These are phyloP conservation scores for Pseudomyrmex pallidus DNA, from an alignment of 1,140 invertebrate species.

Conservation along the genomic window DNA sequence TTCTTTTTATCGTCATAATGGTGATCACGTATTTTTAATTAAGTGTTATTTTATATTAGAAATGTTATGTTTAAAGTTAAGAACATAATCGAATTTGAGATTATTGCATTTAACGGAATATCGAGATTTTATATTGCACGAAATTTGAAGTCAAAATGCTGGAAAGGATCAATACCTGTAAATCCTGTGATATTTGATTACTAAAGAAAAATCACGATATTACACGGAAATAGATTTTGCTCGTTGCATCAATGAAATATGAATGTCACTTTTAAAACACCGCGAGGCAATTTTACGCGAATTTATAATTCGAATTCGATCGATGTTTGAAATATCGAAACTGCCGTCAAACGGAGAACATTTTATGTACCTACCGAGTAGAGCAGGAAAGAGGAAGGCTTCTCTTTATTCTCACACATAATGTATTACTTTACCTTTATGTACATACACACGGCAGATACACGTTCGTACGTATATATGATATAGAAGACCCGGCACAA, in stretches of 20 bases:
- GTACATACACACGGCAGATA: constrained; percentile 3
- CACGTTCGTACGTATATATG: constrained; percentile 10
- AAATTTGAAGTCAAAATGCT: constrained; percentile 10
- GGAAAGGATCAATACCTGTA: background rate
- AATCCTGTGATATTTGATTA: background rate
- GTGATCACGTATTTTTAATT: too few species aligned
- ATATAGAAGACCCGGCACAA: constrained; percentile 46
- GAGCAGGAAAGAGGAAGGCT: too few species aligned
- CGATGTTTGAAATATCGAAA: constrained; percentile 39
- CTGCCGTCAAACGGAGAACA: background rate
- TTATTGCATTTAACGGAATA: background rate
- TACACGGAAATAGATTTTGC: background rate
- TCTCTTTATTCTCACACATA: constrained; percentile 28
- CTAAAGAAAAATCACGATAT: background rate
- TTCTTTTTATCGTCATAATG: too few species aligned
- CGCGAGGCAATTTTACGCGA: background rate
- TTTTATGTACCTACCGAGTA: constrained; percentile 18
- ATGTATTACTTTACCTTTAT: constrained; percentile 45
- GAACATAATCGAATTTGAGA: too few species aligned
- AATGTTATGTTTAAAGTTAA: too few species aligned
- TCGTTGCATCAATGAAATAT: background rate
- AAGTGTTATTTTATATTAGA: too few species aligned
- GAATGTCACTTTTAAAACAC: background rate
- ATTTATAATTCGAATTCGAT: constrained; percentile 34
- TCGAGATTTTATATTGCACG: background rate